These are phyloP conservation scores for Drosophila tani DNA, from an alignment of 1,140 invertebrate species.

Conservation along the genomic window DNA sequence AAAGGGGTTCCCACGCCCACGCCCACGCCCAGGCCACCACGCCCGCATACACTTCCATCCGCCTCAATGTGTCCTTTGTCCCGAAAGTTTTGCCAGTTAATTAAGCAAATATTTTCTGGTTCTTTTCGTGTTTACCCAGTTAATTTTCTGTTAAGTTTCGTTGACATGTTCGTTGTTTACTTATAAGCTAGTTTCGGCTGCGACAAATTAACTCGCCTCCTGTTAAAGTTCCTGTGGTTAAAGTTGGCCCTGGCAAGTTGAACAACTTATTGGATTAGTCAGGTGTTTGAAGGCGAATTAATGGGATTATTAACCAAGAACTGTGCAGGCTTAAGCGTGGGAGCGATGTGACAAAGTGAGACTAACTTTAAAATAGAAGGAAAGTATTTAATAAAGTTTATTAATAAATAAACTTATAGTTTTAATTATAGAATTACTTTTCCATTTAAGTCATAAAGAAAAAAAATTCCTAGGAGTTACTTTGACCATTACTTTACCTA, in stretches of 20 bases:
- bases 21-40: no score
- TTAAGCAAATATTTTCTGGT: slow-evolving; percentile 77
- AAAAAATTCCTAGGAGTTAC: no score
- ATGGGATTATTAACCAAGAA: slow-evolving; percentile 14
- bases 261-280: slow-evolving; percentile 40
- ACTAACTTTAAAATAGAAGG: neutral
- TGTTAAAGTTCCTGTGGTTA: slow-evolving; percentile 30
- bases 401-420: no score
- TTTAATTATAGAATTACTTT: neutral
- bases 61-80: slow-evolving; percentile 37
- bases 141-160: slow-evolving; percentile 63
- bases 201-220: slow-evolving; percentile 38
- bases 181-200: slow-evolving; percentile 45
- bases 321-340: neutral
- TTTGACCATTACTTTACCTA: no score
- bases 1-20: slow-evolving; percentile 29
- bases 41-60: slow-evolving; percentile 5
- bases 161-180: slow-evolving; percentile 62
- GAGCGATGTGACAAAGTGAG: neutral
- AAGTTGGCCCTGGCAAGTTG: slow-evolving; percentile 22
- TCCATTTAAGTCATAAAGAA: no score
- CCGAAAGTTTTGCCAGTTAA: slow-evolving; percentile 79
- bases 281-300: slow-evolving; percentile 35
- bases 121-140: slow-evolving; percentile 68
- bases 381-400: neutral